These are phyloP conservation scores for Oscheius sp. DNA, from an alignment of 1,140 invertebrate genomes.

Conservation along the genomic window DNA sequence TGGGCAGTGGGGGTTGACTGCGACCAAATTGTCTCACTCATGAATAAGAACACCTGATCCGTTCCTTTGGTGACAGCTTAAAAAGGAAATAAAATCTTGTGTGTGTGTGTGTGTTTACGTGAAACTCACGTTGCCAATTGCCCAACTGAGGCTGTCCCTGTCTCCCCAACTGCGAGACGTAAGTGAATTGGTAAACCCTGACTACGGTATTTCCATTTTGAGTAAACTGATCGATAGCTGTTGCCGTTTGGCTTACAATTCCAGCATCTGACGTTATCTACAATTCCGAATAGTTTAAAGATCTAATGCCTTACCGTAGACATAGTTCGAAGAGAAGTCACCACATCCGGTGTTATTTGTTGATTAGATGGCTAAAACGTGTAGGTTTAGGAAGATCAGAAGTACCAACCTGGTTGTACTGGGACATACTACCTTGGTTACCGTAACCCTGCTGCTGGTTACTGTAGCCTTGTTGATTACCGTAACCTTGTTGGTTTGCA, in stretches of 20 bases:
- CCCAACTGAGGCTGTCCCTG: slow-evolving; percentile 18
- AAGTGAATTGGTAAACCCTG: slow-evolving; percentile 29
- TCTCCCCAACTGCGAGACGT: slow-evolving; percentile 29
- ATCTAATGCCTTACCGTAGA: neutral
- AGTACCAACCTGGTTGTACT: neutral
- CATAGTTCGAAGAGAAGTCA: neutral
- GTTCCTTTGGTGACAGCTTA: slow-evolving; percentile 32
- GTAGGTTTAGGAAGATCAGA: neutral
- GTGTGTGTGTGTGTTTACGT: too few relatives aligned
- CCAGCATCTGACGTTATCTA: slow-evolving; percentile 21
- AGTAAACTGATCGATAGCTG: slow-evolving; percentile 22
- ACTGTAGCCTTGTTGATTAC: neutral
- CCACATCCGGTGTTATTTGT: neutral
- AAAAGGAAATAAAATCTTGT: too few relatives aligned
- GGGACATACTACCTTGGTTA: neutral
- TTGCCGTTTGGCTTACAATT: slow-evolving; percentile 13
- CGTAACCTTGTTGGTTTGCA: slow-evolving; percentile 10
- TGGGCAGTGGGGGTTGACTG: slow-evolving; percentile 10
- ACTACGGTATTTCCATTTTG: slow-evolving; percentile 23
- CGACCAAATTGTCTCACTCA: slow-evolving; percentile 33
- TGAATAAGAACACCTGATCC: slow-evolving; percentile 27
- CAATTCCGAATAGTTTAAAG: neutral
- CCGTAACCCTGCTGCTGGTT: slow-evolving; percentile 2
- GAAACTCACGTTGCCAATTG: slow-evolving; percentile 27
- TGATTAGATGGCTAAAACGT: neutral